A percentile compares a stretch with the other conserved stretches of the same genome.
Conservation (phyloP, 2,888 invertebrate species). For the Diogma glabrata region DNA sequence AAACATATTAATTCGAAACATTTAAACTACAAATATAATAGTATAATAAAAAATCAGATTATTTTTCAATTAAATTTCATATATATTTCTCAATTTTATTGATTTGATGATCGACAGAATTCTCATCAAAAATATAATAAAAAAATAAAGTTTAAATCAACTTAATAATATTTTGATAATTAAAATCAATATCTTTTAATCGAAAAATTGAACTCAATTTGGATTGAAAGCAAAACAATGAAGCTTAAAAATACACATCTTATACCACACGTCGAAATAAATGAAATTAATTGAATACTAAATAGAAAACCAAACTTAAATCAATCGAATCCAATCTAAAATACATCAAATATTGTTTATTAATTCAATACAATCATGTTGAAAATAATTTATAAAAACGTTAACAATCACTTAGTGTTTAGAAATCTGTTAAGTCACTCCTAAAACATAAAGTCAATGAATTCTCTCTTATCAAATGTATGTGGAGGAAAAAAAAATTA, state of each 20-base stretch:
- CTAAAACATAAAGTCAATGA: too few species aligned
- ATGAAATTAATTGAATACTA: too few species aligned
- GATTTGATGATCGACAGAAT: constrained; percentile 3
- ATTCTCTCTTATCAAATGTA: too few species aligned
- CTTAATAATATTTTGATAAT: neutral
- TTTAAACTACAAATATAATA: too few species aligned
- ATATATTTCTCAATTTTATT: neutral
- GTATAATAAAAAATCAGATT: too few species aligned
- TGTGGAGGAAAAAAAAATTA: too few species aligned
- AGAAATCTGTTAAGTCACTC: constrained; percentile 20
- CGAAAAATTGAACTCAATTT: constrained; percentile 5
- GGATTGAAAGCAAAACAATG: constrained; percentile 3
- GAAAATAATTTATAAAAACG: constrained; percentile 5
- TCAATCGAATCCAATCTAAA: too few species aligned
- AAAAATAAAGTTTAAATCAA: constrained; percentile 1
- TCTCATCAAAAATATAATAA: constrained; percentile 5
- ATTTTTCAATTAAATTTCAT: neutral
- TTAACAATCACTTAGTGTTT: constrained; percentile 18
- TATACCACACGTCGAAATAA: constrained; percentile 6
- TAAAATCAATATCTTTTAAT: constrained; percentile 4
- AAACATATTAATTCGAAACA: too few species aligned
- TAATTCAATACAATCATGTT: constrained; percentile 8
- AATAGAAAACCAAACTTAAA: too few species aligned
- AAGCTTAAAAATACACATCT: constrained; percentile 2
- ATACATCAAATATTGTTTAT: constrained; percentile 4